Conservation (phyloP, 2,113 vertebrate species). For the Condylura cristata region DNA sequence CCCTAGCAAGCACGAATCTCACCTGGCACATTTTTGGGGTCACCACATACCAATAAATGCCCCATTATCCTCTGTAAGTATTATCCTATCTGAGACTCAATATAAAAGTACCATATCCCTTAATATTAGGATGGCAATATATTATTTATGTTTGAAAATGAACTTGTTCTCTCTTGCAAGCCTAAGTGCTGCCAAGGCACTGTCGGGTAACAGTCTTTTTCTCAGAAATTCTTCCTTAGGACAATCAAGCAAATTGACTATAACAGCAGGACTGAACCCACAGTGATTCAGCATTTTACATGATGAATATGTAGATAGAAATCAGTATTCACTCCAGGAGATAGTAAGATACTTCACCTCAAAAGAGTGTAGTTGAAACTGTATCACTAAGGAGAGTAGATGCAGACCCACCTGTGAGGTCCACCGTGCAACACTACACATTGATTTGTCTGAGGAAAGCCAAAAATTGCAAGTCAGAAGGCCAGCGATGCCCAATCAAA, state of each 20-base stretch:
- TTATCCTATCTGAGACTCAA: neutral
- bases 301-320: neutral
- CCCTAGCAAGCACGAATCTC: neutral
- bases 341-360: neutral
- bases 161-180: neutral
- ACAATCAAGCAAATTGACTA: neutral
- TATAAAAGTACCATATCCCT: neutral
- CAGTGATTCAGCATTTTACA: neutral
- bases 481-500: neutral
- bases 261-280: neutral
- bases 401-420: neutral
- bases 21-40: neutral
- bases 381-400: neutral
- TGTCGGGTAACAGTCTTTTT: neutral
- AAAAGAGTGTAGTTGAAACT: neutral
- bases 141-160: neutral
- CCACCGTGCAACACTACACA: neutral
- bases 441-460: neutral
- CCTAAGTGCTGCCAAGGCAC: neutral
- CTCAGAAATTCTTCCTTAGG: neutral
- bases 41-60: constrained; percentile 24
- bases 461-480: neutral
- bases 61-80: neutral
- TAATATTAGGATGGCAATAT: neutral
- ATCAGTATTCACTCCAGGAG: neutral